phyloP scores from a whole-genome alignment of 2,113 vertebrate genomes.

The Dromas ardeola region DNA sequence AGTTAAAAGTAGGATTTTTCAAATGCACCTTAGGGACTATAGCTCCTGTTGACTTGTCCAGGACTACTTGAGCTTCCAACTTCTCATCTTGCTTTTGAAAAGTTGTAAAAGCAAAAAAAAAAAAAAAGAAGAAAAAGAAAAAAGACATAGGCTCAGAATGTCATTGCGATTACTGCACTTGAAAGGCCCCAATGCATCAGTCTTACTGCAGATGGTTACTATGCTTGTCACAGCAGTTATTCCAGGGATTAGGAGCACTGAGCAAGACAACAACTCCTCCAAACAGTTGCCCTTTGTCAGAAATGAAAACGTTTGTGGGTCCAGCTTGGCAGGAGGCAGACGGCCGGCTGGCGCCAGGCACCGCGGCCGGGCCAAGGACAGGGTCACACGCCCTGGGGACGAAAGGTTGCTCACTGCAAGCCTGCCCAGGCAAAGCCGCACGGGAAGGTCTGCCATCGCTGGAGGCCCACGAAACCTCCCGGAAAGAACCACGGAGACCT shows the following conservation, averaged over 20 bases:
- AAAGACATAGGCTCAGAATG: neutral
- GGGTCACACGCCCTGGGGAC: neutral
- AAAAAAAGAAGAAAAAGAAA: neutral
- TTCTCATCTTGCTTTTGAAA: neutral
- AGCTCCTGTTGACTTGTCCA: neutral
- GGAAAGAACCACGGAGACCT: neutral
- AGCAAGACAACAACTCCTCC: constrained; percentile 31
- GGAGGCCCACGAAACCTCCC: neutral
- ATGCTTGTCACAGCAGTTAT: constrained; percentile 22
- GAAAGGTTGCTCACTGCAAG: neutral
- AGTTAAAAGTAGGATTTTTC: neutral
- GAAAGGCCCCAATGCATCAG: neutral
- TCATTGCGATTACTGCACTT: accelerated
- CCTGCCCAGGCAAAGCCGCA: neutral
- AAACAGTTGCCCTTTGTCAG: constrained; percentile 52
- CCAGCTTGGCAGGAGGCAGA: constrained; percentile 19
- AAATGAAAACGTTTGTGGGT: neutral
- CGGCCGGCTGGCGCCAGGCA: constrained; percentile 18
- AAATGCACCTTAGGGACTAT: neutral
- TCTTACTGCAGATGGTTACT: neutral
- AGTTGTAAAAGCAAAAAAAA: neutral
- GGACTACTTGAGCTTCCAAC: neutral
- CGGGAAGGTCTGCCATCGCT: accelerated
- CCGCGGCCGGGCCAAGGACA: neutral
- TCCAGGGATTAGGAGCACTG: constrained; percentile 15